Evolutionary conservation across 2,113 vertebrate species (phyloP).

Genomic region (Dasypus novemcinctus): DNA sequence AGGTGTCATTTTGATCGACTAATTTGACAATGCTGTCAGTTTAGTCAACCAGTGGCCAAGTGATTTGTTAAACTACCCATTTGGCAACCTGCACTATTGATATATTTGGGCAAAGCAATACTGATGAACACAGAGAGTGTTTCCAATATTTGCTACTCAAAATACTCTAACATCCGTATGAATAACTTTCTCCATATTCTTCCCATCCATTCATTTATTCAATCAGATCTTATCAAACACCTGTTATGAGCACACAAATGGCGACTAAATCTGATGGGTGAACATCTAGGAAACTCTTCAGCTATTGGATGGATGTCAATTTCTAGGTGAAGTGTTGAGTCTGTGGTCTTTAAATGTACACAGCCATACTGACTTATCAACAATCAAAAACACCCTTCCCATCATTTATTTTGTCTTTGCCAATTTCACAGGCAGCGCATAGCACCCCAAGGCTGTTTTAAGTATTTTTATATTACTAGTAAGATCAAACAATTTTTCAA

Average conservation of each 20-base stretch:
- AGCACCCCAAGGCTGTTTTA: neutral
- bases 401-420: neutral
- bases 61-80: neutral
- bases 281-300: neutral
- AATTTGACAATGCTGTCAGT: neutral
- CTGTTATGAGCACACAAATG: neutral
- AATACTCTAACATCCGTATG: neutral
- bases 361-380: fast-evolving
- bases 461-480: neutral
- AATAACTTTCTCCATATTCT: neutral
- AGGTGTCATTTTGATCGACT: neutral
- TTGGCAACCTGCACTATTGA: neutral
- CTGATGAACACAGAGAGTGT: neutral
- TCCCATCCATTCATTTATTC: neutral
- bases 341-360: neutral
- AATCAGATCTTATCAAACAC: neutral
- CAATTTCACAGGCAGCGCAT: neutral
- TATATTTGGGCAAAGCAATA: neutral
- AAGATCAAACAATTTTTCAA: neutral
- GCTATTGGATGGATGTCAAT: neutral
- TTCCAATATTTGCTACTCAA: neutral
- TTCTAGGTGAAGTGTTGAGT: neutral
- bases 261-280: neutral
- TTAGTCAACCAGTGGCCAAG: neutral
- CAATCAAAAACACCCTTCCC: fast-evolving